Evolutionary conservation across 2,113 vertebrate species (phyloP), one percentile per base, ranked within the genome.

Genomic region (Synodontis membranacea): DNA sequence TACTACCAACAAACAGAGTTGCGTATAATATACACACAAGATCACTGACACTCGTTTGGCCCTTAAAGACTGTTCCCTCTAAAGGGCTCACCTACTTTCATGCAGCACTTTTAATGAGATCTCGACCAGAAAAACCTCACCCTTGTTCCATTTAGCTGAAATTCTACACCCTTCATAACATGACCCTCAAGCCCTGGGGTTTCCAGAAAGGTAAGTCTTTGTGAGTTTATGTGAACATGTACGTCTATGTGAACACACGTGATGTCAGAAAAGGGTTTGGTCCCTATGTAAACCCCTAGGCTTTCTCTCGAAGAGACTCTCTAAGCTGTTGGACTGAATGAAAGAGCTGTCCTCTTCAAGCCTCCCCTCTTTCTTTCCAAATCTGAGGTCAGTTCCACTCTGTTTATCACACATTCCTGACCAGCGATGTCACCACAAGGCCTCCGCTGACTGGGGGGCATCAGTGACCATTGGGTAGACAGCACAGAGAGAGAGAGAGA

Each of bases 371-470:
- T 81, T 85, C 42, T 44, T 80, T 37, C 87, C 37, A 74, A 86
- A 86, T 84, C 89, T 56, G 28, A 70, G 90, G 88, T 87, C 72
- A 72, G 83, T 85, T 87, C 86, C 86, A 86, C 80, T 89, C 85
- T 89, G 90, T 91, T 92, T 91, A 92, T 90, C 90, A 90, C 92
- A 93, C 94, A 95, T 95, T 94, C 94, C 94, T 91, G 88, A 90
- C 60, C 85, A 83, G 91, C 92, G 90, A 94, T 92, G 93, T 94
- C 92, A 94, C 88, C 70, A 89, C 21, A 86, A 92, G 92, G 89
- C 91, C 87, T 92, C 87, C 90, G 88, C 85, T 66, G 89, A 88
- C 74, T 88, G 83, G 88, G 91, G 85, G 80, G 79, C 70, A 82
- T 82, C 54, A 50, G 79, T 74, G 66, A 37, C 64, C 46, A n/a